Evolutionary conservation across 2,888 invertebrate species (phyloP).

Genomic region (Amblyteles armatorius): DNA sequence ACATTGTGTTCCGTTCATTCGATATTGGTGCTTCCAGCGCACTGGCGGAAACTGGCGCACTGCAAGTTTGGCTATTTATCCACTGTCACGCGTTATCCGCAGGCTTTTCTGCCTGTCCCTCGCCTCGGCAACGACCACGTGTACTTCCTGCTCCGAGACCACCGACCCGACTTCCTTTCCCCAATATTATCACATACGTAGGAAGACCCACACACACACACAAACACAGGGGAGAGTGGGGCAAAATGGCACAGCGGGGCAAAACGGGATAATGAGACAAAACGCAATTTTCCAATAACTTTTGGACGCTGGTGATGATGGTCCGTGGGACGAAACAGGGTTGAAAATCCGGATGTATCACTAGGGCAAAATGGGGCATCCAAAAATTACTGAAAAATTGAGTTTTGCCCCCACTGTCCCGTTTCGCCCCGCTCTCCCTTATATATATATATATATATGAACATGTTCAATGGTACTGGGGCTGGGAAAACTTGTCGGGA

Average conservation of each 20-base stretch:
- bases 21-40: conserved; percentile 60
- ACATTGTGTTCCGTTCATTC: conserved; percentile 54
- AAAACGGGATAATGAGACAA: no score
- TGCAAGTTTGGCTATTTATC: conserved; percentile 77
- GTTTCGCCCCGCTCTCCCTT: no score
- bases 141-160: conserved; percentile 66
- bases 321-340: no score
- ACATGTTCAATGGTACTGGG: conserved; percentile 72
- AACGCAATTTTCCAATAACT: no score
- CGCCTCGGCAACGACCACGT: conserved; percentile 55
- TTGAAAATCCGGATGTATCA: no score
- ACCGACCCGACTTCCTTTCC: conserved; percentile 53
- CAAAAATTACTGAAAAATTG: no score
- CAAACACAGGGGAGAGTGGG: not conserved
- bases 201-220: not conserved
- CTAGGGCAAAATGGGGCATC: no score
- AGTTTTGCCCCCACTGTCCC: no score
- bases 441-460: not conserved
- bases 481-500: conserved; percentile 70
- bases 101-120: conserved; percentile 66
- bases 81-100: conserved; percentile 75
- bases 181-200: conserved; percentile 39
- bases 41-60: conserved; percentile 66
- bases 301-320: no score
- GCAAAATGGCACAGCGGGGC: no score